phyloP scores from a whole-genome alignment of 2,797 vertebrate species.

The Oreonectes daqikongensis region DNA sequence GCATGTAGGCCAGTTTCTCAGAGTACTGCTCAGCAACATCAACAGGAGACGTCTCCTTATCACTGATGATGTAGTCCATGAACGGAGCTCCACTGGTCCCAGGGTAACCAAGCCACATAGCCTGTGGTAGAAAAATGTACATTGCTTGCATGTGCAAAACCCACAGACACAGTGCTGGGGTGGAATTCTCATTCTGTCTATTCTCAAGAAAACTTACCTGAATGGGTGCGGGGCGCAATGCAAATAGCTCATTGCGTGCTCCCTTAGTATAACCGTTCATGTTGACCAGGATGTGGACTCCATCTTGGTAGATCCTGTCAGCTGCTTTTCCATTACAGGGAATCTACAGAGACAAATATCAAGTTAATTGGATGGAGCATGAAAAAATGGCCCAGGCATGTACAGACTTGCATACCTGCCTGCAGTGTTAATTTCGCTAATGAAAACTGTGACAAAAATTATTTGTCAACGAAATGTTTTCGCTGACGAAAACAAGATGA shows the following conservation, averaged over 20 bases:
- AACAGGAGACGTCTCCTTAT: slow-evolving; percentile 93
- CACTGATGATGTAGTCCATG: slow-evolving; percentile 97
- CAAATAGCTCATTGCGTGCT: slow-evolving; percentile 95
- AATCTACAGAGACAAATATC: slow-evolving; percentile 73
- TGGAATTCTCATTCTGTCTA: no score
- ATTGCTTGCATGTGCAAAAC: no score
- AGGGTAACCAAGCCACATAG: slow-evolving; percentile 98
- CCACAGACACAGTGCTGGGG: no score
- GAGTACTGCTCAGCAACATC: slow-evolving; percentile 97
- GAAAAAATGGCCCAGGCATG: neutral
- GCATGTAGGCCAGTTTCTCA: slow-evolving; percentile 98
- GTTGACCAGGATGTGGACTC: slow-evolving; percentile 94
- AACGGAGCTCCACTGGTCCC: slow-evolving; percentile 97
- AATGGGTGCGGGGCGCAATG: slow-evolving; percentile 91
- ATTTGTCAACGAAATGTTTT: no score
- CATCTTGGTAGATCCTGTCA: slow-evolving; percentile 97
- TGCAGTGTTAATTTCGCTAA: no score
- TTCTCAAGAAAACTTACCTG: slow-evolving; percentile 81
- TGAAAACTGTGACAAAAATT: no score
- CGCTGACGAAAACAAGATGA: no score
- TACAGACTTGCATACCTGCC: slow-evolving; percentile 68
- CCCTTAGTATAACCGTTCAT: slow-evolving; percentile 99
- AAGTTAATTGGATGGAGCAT: slow-evolving; percentile 1
- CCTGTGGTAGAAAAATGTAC: slow-evolving; percentile 64
- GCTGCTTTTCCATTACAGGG: slow-evolving; percentile 98